Evolutionary conservation across 2,797 vertebrate genomes (phyloP).

Genomic region (Arctocebus calabarensis): DNA sequence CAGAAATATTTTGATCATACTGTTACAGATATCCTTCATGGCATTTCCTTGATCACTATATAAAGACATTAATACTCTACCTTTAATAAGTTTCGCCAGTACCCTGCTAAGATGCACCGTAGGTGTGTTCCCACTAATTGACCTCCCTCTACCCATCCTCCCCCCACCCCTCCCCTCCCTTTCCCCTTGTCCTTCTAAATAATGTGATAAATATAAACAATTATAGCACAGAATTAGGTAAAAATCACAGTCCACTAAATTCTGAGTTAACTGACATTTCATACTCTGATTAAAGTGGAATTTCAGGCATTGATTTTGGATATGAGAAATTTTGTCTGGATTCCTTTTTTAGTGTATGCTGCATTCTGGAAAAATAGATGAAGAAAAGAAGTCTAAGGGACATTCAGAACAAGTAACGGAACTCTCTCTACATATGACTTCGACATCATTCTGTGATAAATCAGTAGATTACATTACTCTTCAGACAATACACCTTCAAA

Average conservation of each 20-base stretch:
- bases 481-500: neutral
- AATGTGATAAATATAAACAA: neutral
- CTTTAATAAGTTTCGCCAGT: too few relatives aligned
- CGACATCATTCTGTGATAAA: neutral
- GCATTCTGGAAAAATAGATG: neutral
- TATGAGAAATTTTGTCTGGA: neutral
- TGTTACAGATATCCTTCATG: too few relatives aligned
- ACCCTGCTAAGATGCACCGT: too few relatives aligned
- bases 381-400: neutral
- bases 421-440: too few relatives aligned
- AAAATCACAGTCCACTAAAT: neutral
- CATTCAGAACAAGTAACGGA: neutral
- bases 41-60: too few relatives aligned
- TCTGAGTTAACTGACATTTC: neutral
- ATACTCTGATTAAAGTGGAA: neutral
- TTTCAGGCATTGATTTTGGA: neutral
- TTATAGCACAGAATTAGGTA: neutral
- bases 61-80: too few relatives aligned
- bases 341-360: neutral
- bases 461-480: accelerated
- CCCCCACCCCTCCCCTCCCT: too few relatives aligned
- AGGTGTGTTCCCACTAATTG: too few relatives aligned
- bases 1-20: too few relatives aligned
- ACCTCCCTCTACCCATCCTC: too few relatives aligned
- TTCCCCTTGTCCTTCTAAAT: neutral